These are phyloP conservation scores for Tachina lurida DNA, from an alignment of 2,888 invertebrate species.

Conservation along the genomic window DNA sequence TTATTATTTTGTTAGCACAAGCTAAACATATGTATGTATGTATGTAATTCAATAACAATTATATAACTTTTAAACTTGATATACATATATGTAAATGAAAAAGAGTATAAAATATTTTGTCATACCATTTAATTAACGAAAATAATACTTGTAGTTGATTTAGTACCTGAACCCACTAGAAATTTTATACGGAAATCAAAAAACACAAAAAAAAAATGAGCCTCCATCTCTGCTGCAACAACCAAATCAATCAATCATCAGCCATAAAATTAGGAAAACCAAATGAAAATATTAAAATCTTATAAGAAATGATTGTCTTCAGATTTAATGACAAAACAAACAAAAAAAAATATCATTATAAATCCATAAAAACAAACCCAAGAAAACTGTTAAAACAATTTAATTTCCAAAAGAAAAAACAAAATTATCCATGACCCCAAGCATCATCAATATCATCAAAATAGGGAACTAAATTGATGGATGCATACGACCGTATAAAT, in stretches of 20 bases:
- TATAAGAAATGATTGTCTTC: slow-evolving; percentile 8
- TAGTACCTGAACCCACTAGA: not conserved
- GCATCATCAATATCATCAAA: not conserved
- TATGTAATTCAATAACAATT: not conserved
- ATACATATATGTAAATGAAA: slow-evolving; percentile 41
- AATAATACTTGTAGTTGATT: slow-evolving; percentile 29
- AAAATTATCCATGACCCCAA: slow-evolving; percentile 33
- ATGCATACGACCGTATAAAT: not conserved
- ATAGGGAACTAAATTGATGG: slow-evolving; percentile 27
- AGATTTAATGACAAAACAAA: slow-evolving; percentile 30
- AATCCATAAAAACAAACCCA: slow-evolving; percentile 15
- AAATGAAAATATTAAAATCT: slow-evolving; percentile 30
- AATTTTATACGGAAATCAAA: not conserved
- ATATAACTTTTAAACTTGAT: slow-evolving; percentile 24
- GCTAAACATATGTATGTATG: not conserved
- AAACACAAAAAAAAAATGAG: not conserved
- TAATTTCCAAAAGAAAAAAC: slow-evolving; percentile 32
- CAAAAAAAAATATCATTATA: slow-evolving; percentile 32
- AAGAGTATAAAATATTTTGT: slow-evolving; percentile 47
- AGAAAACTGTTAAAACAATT: slow-evolving; percentile 28
- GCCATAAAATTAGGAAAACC: slow-evolving; percentile 13
- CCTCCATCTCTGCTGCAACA: not conserved
- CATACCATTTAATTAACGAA: slow-evolving; percentile 54
- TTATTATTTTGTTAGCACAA: not conserved
- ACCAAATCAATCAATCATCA: slow-evolving; percentile 29